Conservation (phyloP, 2,113 vertebrate species). For the Scalopus aquaticus region DNA sequence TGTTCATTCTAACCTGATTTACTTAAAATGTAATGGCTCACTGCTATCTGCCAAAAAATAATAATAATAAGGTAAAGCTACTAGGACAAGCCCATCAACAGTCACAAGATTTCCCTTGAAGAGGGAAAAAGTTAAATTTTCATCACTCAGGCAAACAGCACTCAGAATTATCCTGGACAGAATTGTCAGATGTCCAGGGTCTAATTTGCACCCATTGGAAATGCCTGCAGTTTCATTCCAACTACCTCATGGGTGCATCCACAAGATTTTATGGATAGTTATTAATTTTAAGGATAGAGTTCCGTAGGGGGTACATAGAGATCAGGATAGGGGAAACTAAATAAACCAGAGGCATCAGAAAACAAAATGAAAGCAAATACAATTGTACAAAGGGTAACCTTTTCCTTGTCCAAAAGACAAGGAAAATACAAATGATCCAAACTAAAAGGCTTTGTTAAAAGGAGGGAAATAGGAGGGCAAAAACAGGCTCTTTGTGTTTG, state of each 20-base stretch:
- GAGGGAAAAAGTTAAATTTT: neutral
- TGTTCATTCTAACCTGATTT: no score
- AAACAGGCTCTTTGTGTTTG: slow-evolving; percentile 60
- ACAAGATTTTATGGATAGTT: neutral
- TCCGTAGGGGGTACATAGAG: neutral
- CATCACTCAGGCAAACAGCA: neutral
- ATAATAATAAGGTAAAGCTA: neutral
- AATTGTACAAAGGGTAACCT: slow-evolving; percentile 26
- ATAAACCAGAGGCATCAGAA: slow-evolving; percentile 34
- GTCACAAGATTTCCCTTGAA: neutral
- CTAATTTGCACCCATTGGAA: neutral
- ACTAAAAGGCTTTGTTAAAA: slow-evolving; percentile 27
- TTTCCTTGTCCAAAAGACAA: slow-evolving; percentile 44
- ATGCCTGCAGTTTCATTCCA: neutral
- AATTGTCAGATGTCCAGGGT: neutral
- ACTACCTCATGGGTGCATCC: neutral
- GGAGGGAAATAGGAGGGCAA: no score
- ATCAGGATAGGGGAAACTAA: neutral
- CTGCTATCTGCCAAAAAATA: no score
- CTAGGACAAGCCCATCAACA: neutral
- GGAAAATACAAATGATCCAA: slow-evolving; percentile 51
- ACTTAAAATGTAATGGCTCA: no score
- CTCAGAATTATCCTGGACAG: neutral
- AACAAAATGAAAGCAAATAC: slow-evolving; percentile 57
- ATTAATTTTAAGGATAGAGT: neutral